Evolutionary conservation across 2,888 invertebrate genomes (phyloP).

Genomic region (Pseudanteris insignis): DNA sequence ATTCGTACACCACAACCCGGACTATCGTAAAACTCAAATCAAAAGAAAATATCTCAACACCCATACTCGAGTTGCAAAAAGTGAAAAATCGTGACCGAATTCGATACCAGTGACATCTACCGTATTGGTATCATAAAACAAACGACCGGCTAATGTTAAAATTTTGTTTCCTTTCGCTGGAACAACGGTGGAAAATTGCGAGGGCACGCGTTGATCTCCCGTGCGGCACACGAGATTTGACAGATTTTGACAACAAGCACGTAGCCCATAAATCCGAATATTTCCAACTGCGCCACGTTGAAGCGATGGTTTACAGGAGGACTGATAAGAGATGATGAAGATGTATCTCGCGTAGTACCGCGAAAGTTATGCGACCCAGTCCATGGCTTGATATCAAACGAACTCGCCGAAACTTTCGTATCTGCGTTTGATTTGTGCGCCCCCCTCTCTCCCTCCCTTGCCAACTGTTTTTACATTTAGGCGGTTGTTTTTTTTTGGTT

Average conservation of each 20-base stretch:
- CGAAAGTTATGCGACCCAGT: slow-evolving; percentile 26
- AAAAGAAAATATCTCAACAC: too few relatives aligned
- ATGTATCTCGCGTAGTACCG: slow-evolving; percentile 28
- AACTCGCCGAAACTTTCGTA: slow-evolving; percentile 19
- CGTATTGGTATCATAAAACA: too few relatives aligned
- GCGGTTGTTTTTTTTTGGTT: slow-evolving; percentile 6
- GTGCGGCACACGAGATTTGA: slow-evolving; percentile 12
- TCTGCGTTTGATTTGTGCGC: slow-evolving; percentile 19
- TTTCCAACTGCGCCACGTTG: slow-evolving; percentile 11
- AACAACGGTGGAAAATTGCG: too few relatives aligned
- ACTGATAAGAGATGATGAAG: slow-evolving; percentile 42
- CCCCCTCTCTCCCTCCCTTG: too few relatives aligned
- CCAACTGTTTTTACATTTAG: slow-evolving; percentile 15
- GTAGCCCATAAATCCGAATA: slow-evolving; percentile 28
- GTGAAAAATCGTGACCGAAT: too few relatives aligned
- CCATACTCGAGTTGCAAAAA: too few relatives aligned
- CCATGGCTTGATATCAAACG: slow-evolving; percentile 25
- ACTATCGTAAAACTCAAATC: too few relatives aligned
- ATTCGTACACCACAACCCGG: too few relatives aligned
- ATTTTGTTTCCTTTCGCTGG: too few relatives aligned
- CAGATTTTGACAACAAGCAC: slow-evolving; percentile 18
- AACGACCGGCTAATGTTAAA: too few relatives aligned
- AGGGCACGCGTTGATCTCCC: too few relatives aligned
- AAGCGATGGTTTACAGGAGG: slow-evolving; percentile 9
- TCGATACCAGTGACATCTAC: too few relatives aligned